Evolutionary conservation across 2,113 vertebrate species (phyloP).

Genomic region (Glaucomys volans): DNA sequence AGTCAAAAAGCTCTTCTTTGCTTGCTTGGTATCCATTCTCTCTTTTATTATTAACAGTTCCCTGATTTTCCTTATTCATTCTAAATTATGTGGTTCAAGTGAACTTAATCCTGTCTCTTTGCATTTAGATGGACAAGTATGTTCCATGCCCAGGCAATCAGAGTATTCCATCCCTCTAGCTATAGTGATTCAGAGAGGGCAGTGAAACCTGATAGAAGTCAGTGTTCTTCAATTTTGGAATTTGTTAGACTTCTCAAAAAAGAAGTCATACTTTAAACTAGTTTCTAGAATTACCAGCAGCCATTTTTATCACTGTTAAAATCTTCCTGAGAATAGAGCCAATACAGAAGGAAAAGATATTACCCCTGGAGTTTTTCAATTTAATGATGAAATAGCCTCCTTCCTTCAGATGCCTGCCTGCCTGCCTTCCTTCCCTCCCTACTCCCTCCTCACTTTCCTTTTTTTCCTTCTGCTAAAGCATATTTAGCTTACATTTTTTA

Average conservation of each 20-base stretch:
- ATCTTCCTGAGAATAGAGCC: neutral
- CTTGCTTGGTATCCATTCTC: neutral
- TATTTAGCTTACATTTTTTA: conserved; percentile 31
- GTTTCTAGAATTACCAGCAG: neutral
- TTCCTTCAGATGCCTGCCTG: neutral
- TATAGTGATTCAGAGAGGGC: neutral
- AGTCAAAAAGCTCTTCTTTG: neutral
- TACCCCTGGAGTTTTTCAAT: neutral
- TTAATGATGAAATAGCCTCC: neutral
- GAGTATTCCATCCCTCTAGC: neutral
- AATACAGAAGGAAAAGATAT: neutral
- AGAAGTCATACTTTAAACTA: neutral
- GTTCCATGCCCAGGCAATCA: neutral
- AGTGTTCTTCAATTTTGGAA: neutral
- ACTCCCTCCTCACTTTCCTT: too few species aligned
- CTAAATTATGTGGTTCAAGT: neutral
- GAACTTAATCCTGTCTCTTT: neutral
- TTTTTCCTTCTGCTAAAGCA: neutral
- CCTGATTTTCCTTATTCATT: neutral
- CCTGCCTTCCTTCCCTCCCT: neutral
- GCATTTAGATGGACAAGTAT: neutral
- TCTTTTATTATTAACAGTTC: neutral
- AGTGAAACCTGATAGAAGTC: neutral
- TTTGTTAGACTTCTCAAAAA: neutral
- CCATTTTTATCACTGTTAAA: neutral